Evolutionary conservation across 2,113 vertebrate genomes (phyloP).

Genomic region (Martes martes): DNA sequence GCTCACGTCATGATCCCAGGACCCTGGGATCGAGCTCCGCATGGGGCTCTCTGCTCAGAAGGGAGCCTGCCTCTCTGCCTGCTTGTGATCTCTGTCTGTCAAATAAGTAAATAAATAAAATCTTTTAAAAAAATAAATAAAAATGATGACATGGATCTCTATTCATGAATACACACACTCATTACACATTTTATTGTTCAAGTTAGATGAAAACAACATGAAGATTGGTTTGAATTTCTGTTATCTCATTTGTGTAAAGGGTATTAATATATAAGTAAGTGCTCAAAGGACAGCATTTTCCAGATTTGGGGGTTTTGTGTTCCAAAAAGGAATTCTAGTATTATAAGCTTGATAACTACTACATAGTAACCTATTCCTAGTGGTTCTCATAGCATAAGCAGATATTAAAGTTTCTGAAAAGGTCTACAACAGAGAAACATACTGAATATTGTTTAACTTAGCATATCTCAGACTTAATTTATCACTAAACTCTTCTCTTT

Average conservation of each 20-base stretch:
- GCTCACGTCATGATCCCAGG: too few relatives aligned
- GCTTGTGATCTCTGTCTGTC: too few relatives aligned
- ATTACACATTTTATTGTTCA: neutral
- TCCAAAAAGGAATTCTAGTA: neutral
- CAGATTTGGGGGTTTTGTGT: neutral
- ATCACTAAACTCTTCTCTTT: neutral
- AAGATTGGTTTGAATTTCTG: neutral
- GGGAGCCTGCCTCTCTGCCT: too few relatives aligned
- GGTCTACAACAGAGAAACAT: neutral
- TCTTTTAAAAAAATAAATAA: neutral
- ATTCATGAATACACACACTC: neutral
- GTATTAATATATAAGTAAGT: neutral
- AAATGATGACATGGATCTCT: neutral
- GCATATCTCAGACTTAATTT: neutral
- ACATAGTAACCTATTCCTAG: neutral
- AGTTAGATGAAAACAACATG: neutral
- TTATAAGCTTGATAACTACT: neutral
- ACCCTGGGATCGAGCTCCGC: fast-evolving
- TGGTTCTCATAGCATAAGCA: neutral
- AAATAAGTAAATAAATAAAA: too few relatives aligned
- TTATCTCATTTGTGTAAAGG: neutral
- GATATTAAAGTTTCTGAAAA: neutral
- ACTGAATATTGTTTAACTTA: neutral
- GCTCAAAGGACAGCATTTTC: neutral
- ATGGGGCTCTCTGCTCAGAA: too few relatives aligned